These are phyloP conservation scores for Acanthornis magna DNA, from an alignment of 2,797 vertebrate genomes.

Conservation along the genomic window DNA sequence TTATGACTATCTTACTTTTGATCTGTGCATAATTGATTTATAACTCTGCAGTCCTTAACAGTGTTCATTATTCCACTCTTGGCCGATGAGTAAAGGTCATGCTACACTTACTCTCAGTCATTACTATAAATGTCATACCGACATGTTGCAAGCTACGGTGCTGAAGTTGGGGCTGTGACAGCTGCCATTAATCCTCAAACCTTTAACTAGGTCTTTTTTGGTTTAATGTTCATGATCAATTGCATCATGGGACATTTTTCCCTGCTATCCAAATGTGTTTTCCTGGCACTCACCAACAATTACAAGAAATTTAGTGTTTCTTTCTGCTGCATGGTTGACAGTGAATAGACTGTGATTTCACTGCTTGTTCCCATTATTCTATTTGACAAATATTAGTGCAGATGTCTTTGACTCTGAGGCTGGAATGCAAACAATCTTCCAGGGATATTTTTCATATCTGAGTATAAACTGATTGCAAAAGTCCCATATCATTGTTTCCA, in stretches of 20 bases:
- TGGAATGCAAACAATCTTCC: neutral
- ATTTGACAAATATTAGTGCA: conserved; percentile 16
- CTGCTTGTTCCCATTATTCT: neutral
- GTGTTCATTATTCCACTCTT: neutral
- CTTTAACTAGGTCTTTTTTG: neutral
- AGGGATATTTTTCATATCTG: neutral
- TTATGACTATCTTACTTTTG: neutral
- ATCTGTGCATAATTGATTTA: neutral
- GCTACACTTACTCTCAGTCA: neutral
- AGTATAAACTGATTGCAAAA: neutral
- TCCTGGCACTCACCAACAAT: neutral
- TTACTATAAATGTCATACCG: neutral
- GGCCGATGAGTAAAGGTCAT: neutral
- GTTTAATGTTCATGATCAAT: neutral
- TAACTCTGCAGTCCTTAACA: neutral
- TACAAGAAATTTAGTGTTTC: neutral
- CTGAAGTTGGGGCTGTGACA: neutral
- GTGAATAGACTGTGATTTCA: conserved; percentile 41
- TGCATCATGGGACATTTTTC: neutral
- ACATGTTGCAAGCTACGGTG: neutral
- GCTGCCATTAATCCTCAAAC: neutral
- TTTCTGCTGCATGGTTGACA: neutral
- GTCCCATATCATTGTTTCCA: neutral
- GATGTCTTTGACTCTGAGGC: conserved; percentile 4
- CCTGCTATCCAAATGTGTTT: neutral